Percentiles rank a stretch among this genome's conserved stretches.
phyloP scores from a whole-genome alignment of 2,113 vertebrate species.

The Pyrgilauda ruficollis region DNA sequence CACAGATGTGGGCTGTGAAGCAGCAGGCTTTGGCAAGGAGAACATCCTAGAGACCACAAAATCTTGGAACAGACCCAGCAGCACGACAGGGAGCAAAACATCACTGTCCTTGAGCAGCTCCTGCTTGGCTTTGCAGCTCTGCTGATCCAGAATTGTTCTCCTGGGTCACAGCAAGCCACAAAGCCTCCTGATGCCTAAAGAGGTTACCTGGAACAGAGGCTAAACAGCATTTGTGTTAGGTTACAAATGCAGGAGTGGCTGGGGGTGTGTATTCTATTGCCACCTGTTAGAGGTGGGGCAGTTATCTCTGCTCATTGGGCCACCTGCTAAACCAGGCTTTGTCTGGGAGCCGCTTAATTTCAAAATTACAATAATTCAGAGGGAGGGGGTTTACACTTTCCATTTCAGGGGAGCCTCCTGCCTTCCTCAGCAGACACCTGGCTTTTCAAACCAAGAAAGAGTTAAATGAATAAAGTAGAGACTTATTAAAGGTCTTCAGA shows the following conservation, averaged over 20 bases:
- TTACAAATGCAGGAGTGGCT: too few species aligned
- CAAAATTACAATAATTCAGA: too few species aligned
- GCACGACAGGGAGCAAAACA: background rate
- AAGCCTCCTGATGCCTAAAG: background rate
- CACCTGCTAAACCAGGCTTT: too few species aligned
- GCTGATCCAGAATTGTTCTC: background rate
- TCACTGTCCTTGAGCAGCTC: background rate
- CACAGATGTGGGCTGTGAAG: background rate
- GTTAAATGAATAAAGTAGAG: background rate
- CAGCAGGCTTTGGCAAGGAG: rapidly evolving
- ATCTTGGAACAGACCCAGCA: background rate
- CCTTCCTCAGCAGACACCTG: too few species aligned
- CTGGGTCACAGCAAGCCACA: background rate
- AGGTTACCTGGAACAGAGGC: background rate
- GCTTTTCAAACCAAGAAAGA: background rate
- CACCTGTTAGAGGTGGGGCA: too few species aligned
- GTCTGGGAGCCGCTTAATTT: too few species aligned
- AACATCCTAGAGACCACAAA: background rate
- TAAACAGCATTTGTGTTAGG: too few species aligned
- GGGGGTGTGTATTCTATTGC: too few species aligned
- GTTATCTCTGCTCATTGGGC: too few species aligned
- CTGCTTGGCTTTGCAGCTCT: background rate
- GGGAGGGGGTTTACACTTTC: too few species aligned
- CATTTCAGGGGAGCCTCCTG: too few species aligned
- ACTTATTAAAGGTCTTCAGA: background rate